Evolutionary conservation across 2,888 invertebrate species (phyloP), one percentile per base, ranked within the genome.

Genomic region (Tryphoninae sp.): DNA sequence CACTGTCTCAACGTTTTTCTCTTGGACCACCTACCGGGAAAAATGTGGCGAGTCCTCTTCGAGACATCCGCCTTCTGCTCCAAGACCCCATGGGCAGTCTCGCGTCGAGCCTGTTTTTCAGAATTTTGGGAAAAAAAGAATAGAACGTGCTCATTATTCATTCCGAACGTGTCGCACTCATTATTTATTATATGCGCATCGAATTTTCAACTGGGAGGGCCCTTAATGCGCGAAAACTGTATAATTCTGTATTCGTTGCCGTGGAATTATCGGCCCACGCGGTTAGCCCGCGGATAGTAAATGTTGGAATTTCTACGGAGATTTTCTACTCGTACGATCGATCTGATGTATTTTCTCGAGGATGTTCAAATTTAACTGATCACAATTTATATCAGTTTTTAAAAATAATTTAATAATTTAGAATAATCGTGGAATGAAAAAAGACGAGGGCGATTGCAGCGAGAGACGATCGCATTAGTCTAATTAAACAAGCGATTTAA

Each of bases 21-120:
- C 65, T 23, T 26, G 67, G 86, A 87, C 87, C 88, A 87, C 88
- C 88, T 86, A 87, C 84, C 59, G 86, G 64, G 86, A 85, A 81
- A 85, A 86, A 84, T 81, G 78, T 77, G 77, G 72, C 42, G 42
- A 49, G 68, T 81, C 72, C 78, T 64, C 77, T 61, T 23, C 26
- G 64, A 49, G 61, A 84, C 82, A 71, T 78, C 84, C 82, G 84
- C 73, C 76, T 73, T 71, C 55, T 11, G 22, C 11, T 74, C 42
- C 33, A 45, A n/a, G 13, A 68, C 42, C 42, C 26, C 40, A 42
- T 61, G 8, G 23, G 40, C 19, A 61, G 11, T 45, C 9, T 45
- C 1, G 33, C 33, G 33, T 45, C 45, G 2, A 9, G 13, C 13
- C 45, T 45, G 13, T 45, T 13, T 13, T 2, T 19, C 19, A 19